Evolutionary conservation across 2,888 invertebrate species (phyloP).

Genomic region (Drosophila prostipennis): DNA sequence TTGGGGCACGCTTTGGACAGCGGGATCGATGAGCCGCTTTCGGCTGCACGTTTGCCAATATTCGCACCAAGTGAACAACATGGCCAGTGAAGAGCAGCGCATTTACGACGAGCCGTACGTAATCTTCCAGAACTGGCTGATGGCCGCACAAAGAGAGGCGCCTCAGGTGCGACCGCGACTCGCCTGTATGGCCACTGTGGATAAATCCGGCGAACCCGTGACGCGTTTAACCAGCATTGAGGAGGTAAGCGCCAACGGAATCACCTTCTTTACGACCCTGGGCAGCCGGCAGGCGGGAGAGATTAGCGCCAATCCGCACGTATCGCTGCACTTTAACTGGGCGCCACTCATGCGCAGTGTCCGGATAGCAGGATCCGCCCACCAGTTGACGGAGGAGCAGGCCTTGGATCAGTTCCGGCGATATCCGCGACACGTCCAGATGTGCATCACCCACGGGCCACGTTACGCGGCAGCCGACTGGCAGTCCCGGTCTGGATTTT

Average conservation of each 20-base stretch:
- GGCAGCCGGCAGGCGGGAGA: conserved; percentile 95
- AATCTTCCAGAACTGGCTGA: conserved; percentile 94
- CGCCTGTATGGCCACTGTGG: conserved; percentile 94
- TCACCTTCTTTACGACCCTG: conserved; percentile 96
- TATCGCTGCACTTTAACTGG: conserved; percentile 96
- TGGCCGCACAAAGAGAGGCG: conserved; percentile 88
- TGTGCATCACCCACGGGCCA: conserved; percentile 33
- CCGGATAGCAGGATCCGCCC: conserved; percentile 93
- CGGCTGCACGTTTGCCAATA: not conserved
- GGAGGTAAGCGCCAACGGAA: conserved; percentile 92
- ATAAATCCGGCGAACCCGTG: conserved; percentile 92
- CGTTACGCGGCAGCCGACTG: conserved; percentile 12
- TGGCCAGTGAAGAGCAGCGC: conserved; percentile 87
- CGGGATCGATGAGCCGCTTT: conserved; percentile 7
- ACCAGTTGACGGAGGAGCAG: conserved; percentile 89
- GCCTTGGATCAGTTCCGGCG: conserved; percentile 92
- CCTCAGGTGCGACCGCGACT: conserved; percentile 94
- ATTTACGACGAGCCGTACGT: conserved; percentile 91
- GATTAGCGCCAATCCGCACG: conserved; percentile 92
- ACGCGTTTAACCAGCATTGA: conserved; percentile 95
- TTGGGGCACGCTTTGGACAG: not conserved
- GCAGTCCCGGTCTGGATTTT: conserved; percentile 8
- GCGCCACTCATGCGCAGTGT: conserved; percentile 91
- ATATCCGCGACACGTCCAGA: conserved; percentile 94
- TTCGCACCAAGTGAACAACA: not conserved